Evolutionary conservation across 2,888 invertebrate species (phyloP).

Genomic region (Amphipyra berbera): DNA sequence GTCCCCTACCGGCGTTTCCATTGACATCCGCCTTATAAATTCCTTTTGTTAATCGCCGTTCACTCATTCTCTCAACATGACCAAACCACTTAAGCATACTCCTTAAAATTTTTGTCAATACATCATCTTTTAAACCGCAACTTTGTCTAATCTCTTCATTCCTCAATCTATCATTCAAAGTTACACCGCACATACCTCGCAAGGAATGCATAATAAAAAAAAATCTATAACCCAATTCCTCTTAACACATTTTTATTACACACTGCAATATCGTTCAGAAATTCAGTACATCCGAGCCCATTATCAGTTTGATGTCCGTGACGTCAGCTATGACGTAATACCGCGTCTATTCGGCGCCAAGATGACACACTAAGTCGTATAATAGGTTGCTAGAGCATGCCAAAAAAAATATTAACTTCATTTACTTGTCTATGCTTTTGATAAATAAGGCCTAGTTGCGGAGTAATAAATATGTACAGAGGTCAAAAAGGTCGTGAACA

Average conservation of each 20-base stretch:
- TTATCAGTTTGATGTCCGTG: slow-evolving; percentile 22
- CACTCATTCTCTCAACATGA: too few species aligned
- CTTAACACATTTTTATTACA: slow-evolving; percentile 2
- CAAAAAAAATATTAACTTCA: slow-evolving; percentile 37
- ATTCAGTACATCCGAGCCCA: slow-evolving; percentile 5
- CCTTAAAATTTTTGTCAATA: too few species aligned
- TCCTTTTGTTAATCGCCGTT: too few species aligned
- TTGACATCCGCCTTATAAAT: too few species aligned
- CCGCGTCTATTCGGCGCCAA: slow-evolving; percentile 44
- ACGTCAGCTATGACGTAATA: slow-evolving; percentile 40
- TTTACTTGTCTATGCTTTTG: slow-evolving; percentile 30
- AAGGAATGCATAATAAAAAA: too few species aligned
- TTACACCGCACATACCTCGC: too few species aligned
- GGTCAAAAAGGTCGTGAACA: not conserved
- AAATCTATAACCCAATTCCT: not conserved
- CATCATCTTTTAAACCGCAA: too few species aligned
- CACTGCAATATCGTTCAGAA: not conserved
- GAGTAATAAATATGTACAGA: not conserved
- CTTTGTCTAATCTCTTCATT: too few species aligned
- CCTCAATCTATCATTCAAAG: too few species aligned
- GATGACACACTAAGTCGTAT: slow-evolving; percentile 17
- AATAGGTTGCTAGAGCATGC: slow-evolving; percentile 41
- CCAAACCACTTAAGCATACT: too few species aligned
- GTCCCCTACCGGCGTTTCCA: too few species aligned
- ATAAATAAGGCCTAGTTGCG: slow-evolving; percentile 10